Base-by-base conservation (phyloP, 2,888 invertebrate species). In the Diaprepes abbreviatus region DNA sequence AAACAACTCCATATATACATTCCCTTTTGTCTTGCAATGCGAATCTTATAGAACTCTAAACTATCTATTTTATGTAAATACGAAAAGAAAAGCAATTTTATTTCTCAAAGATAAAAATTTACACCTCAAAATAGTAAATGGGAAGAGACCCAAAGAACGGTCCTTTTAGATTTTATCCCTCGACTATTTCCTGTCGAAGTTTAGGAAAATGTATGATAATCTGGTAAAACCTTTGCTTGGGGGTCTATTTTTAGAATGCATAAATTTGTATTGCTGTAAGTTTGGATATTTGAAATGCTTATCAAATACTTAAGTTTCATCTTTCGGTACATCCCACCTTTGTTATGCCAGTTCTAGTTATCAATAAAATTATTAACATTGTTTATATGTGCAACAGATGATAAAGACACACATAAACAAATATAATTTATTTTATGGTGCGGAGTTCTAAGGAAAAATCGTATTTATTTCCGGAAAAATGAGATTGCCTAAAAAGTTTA, bases 121-220 rank as follows among this genome's bases (percentile, higher is more conserved):
- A 43, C n/a, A 10, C 28, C 24, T 28, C 9, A 28, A 24, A 48
- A 48, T 14, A 28, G 48, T 14, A 43, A 43, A 19, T 48, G 24
- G 12, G 1, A 43, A 10, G 19, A 17, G n/a, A 21, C n/a, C 43
- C 9, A 43, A 43, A 19, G 21, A 21, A 7, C 43, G 43, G 19
- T 9, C 43, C 43, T 43, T 43, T 19, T 19, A 19, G 43, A 43
- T 21, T 19, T 43, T 43, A 19, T 43, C 43, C 19, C 10, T 43
- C 21, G 19, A 43, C n/a, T 21, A 43, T 43, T 43, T 43, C 43
- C 43, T 21, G 14, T 43, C 21, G 21, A 19, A 43, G 43, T 43
- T 36, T 36, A 12, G 36, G 45, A n/a, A 48, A 48, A 50, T 50
- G 14, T 50, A 50, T 50, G 43, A 43, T 43, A 43, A 28, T 50